phyloP scores from a whole-genome alignment of 2,888 invertebrate genomes.

The Tachina fera region DNA sequence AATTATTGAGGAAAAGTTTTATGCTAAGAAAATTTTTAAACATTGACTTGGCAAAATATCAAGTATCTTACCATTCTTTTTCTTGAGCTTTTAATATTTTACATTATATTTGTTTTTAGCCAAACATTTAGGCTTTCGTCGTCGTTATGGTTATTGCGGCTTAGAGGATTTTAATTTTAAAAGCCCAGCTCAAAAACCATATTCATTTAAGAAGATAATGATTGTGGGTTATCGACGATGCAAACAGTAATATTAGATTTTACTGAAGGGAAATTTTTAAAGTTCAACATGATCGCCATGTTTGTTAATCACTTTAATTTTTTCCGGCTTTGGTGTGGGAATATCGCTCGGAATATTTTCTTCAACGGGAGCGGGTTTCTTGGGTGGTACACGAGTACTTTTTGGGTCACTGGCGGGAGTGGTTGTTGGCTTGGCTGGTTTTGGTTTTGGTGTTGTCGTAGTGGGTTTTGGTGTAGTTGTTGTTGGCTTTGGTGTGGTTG shows the following conservation, averaged over 20 bases:
- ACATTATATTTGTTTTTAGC: not conserved
- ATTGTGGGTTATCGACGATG: conserved; percentile 26
- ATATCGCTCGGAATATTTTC: conserved; percentile 85
- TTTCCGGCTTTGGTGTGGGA: conserved; percentile 84
- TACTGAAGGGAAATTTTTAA: conserved; percentile 72
- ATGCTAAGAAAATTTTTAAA: not conserved
- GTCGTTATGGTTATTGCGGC: conserved; percentile 50
- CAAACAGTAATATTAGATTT: conserved; percentile 2
- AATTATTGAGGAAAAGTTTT: conserved; percentile 20
- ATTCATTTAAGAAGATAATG: not conserved
- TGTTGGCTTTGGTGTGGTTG: conserved; percentile 69
- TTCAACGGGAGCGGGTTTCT: conserved; percentile 83
- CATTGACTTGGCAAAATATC: conserved; percentile 12
- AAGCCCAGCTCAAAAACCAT: conserved; percentile 18
- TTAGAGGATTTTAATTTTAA: not conserved
- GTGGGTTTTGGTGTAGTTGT: conserved; percentile 72
- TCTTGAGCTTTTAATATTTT: conserved; percentile 24
- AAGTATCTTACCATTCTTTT: conserved; percentile 1
- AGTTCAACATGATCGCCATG: conserved; percentile 83
- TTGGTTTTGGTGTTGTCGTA: conserved; percentile 9
- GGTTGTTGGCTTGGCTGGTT: conserved; percentile 47
- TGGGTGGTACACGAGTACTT: conserved; percentile 77
- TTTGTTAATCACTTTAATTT: conserved; percentile 86
- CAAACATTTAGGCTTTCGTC: conserved; percentile 42
- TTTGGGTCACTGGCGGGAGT: conserved; percentile 74